Conservation (phyloP, 2,888 invertebrate species). For the Dexiosoma caninum region DNA sequence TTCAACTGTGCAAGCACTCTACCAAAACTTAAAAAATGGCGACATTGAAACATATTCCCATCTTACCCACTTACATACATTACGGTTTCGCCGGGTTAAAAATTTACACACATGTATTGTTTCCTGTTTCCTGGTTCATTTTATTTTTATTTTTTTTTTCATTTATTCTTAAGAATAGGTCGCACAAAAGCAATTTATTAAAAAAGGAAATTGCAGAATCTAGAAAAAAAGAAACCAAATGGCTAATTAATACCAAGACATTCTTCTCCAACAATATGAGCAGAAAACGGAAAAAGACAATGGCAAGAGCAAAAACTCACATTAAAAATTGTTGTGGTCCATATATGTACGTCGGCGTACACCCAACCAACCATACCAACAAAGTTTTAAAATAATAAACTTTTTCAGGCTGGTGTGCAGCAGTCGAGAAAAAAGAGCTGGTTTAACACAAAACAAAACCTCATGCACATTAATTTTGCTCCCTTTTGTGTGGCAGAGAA, state of each 20-base stretch:
- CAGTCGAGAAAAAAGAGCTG: constrained; percentile 4
- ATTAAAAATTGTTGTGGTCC: constrained; percentile 2
- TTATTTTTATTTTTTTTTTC: not conserved
- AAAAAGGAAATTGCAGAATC: constrained; percentile 9
- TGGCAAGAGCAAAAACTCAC: not conserved
- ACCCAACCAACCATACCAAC: not conserved
- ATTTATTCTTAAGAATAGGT: not conserved
- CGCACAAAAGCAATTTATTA: constrained; percentile 49
- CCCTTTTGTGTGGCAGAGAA: constrained; percentile 23
- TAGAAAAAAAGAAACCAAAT: constrained; percentile 8
- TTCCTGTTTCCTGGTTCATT: not conserved
- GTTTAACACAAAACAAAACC: constrained; percentile 46
- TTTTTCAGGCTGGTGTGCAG: constrained; percentile 19
- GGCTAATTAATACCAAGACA: constrained; percentile 63
- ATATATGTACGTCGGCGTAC: not conserved
- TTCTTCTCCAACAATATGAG: constrained; percentile 30
- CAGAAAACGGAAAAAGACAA: not conserved
- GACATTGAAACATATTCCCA: too few species aligned
- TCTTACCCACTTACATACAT: too few species aligned
- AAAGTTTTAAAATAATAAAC: constrained; percentile 51
- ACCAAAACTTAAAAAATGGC: too few species aligned
- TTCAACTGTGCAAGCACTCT: too few species aligned
- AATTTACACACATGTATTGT: not conserved
- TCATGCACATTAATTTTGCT: constrained; percentile 57
- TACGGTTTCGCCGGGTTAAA: not conserved